Evolutionary conservation across 2,888 invertebrate genomes (phyloP).

Genomic region (Parnassius mnemosyne): DNA sequence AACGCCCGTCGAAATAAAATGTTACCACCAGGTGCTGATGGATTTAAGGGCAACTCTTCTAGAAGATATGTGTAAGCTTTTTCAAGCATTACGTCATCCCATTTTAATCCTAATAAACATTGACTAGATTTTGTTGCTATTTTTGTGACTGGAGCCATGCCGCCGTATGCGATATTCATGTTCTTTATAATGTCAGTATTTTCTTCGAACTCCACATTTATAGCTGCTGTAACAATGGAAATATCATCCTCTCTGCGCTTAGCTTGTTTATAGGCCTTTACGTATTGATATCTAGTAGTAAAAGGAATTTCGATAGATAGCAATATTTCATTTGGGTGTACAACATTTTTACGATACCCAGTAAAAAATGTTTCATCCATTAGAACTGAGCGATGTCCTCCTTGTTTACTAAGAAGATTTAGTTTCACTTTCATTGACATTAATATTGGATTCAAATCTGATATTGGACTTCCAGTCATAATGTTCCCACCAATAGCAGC

Average conservation of each 20-base stretch:
- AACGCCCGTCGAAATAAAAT: slow-evolving; percentile 87
- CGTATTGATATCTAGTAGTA: slow-evolving; percentile 83
- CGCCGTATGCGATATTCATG: slow-evolving; percentile 90
- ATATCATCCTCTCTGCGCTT: slow-evolving; percentile 94
- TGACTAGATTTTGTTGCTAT: slow-evolving; percentile 86
- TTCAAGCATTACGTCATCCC: slow-evolving; percentile 85
- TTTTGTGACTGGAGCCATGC: slow-evolving; percentile 95
- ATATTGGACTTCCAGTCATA: slow-evolving; percentile 97
- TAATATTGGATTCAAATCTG: slow-evolving; percentile 95
- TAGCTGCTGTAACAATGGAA: slow-evolving; percentile 91
- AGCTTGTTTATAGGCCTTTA: slow-evolving; percentile 90
- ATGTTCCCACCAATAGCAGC: slow-evolving; percentile 96
- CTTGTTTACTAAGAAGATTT: slow-evolving; percentile 80
- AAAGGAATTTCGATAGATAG: slow-evolving; percentile 87
- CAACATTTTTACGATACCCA: slow-evolving; percentile 87
- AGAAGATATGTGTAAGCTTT: slow-evolving; percentile 83
- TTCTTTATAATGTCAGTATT: slow-evolving; percentile 77
- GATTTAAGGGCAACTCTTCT: slow-evolving; percentile 88
- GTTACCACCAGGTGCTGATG: slow-evolving; percentile 92
- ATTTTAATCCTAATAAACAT: slow-evolving; percentile 80
- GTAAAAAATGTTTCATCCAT: slow-evolving; percentile 90
- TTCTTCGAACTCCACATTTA: slow-evolving; percentile 84
- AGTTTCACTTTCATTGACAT: slow-evolving; percentile 90
- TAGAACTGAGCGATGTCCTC: slow-evolving; percentile 78
- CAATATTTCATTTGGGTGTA: slow-evolving; percentile 86